Evolutionary conservation across 2,113 vertebrate genomes (phyloP).

Genomic region (Anguilla rostrata): DNA sequence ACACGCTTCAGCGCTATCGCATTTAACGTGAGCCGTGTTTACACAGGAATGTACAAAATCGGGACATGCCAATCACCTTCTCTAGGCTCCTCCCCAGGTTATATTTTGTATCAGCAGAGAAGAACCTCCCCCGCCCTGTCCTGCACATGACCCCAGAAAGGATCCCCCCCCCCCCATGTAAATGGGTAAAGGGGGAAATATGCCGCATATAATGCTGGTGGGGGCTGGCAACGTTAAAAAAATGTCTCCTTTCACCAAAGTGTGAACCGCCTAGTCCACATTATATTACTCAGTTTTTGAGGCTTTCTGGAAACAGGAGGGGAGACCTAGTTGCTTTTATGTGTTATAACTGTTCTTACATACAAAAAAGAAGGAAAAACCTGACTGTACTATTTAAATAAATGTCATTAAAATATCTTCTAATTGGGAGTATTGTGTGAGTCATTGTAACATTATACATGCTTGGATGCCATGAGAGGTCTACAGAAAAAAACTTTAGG

Average conservation of each 20-base stretch:
- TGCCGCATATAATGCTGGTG: slow-evolving; percentile 28
- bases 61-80: not conserved
- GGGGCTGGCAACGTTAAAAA: slow-evolving; percentile 25
- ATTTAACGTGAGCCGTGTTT: slow-evolving; percentile 27
- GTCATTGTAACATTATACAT: slow-evolving; percentile 55
- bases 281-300: slow-evolving; percentile 37
- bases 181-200: not conserved
- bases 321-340: slow-evolving; percentile 49
- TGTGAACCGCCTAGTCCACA: slow-evolving; percentile 38
- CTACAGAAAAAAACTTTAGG: too few relatives aligned
- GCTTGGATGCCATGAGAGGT: not conserved
- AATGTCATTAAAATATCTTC: slow-evolving; percentile 70
- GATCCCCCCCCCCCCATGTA: not conserved
- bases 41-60: slow-evolving; percentile 25
- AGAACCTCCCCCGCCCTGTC: not conserved
- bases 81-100: not conserved
- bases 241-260: slow-evolving; percentile 45
- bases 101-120: not conserved
- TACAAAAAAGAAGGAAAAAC: slow-evolving; percentile 55
- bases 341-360: slow-evolving; percentile 56
- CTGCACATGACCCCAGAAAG: not conserved
- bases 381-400: slow-evolving; percentile 73
- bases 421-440: slow-evolving; percentile 65
- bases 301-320: slow-evolving; percentile 34
- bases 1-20: slow-evolving; percentile 23